These are phyloP conservation scores for Ditylenchus weischeri DNA, from an alignment of 2,888 invertebrate species.

Conservation along the genomic window DNA sequence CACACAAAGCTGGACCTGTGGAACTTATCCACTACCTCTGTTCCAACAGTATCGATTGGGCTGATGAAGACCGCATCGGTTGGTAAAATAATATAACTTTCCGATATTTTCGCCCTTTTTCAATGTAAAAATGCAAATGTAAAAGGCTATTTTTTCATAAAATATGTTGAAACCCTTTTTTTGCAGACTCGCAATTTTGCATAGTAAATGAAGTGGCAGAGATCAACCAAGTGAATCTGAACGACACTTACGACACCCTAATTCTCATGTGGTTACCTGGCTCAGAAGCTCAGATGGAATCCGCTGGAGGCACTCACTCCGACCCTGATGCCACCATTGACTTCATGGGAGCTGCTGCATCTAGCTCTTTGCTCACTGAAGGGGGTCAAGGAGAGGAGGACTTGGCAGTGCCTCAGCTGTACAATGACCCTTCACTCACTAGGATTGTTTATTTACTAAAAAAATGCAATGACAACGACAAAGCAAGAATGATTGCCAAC, in stretches of 20 bases:
- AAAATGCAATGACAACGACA: constrained; percentile 16
- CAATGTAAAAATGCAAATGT: too few relatives aligned
- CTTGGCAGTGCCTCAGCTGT: constrained; percentile 4
- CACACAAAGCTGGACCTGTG: constrained; percentile 28
- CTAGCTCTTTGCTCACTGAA: background rate
- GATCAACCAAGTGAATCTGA: constrained; percentile 18
- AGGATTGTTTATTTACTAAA: constrained; percentile 13
- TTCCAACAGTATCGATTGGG: constrained; percentile 40
- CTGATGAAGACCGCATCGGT: constrained; percentile 34
- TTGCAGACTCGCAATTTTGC: constrained; percentile 21
- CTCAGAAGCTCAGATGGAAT: constrained; percentile 7
- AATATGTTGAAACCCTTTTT: background rate
- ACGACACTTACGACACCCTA: constrained; percentile 20
- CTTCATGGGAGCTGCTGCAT: constrained; percentile 17
- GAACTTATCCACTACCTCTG: constrained; percentile 40
- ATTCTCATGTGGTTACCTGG: constrained; percentile 21
- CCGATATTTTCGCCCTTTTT: too few relatives aligned
- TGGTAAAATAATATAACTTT: background rate
- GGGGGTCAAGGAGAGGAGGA: constrained; percentile 9
- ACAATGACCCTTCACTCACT: constrained; percentile 10
- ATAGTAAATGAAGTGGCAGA: constrained; percentile 19
- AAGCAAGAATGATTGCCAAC: constrained; percentile 16
- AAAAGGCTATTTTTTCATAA: background rate
- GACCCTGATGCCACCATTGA: constrained; percentile 29
- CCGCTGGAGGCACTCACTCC: background rate